Conservation (phyloP, 2,888 invertebrate genomes). For the Argyresthia goedartella region DNA sequence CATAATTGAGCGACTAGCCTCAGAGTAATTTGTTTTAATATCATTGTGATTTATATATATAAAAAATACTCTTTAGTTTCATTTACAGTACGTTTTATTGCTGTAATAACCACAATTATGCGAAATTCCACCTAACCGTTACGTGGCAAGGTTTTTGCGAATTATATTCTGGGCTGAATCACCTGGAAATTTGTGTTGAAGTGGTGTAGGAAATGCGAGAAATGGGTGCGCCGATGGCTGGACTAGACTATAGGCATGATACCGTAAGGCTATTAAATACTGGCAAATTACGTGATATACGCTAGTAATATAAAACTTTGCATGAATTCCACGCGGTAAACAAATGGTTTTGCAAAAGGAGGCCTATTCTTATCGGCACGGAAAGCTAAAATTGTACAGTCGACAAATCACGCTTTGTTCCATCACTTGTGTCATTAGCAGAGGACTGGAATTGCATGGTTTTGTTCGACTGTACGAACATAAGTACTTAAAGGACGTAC, state of each 20-base stretch:
- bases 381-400: too few relatives aligned
- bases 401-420: too few relatives aligned
- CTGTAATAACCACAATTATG: background rate
- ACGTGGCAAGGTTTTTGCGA: background rate
- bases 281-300: background rate
- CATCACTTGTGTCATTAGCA: too few relatives aligned
- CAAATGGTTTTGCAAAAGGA: background rate
- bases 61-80: background rate
- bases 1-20: background rate
- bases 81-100: too few relatives aligned
- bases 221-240: constrained; percentile 6
- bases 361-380: background rate
- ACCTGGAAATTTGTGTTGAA: constrained; percentile 10
- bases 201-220: constrained; percentile 9
- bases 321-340: background rate
- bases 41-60: background rate
- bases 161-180: constrained; percentile 7
- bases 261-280: background rate
- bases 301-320: background rate
- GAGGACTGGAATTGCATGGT: too few relatives aligned
- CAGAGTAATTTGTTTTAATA: background rate
- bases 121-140: background rate
- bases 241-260: background rate
- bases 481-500: too few relatives aligned
- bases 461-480: too few relatives aligned